phyloP scores from a whole-genome alignment of 2,888 invertebrate species.

The Mantis religiosa region DNA sequence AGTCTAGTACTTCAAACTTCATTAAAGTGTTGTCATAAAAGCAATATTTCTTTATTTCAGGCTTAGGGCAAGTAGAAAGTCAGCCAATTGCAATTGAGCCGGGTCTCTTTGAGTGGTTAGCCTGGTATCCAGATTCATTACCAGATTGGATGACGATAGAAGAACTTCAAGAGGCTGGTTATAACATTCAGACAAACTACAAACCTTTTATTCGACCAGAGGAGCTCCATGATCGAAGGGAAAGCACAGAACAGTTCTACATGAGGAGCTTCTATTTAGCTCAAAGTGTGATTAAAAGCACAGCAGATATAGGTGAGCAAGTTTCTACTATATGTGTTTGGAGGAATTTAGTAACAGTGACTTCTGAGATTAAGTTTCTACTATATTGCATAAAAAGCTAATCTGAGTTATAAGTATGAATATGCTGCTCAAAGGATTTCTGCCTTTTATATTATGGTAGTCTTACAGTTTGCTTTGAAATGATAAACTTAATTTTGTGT shows the following conservation, averaged over 20 bases:
- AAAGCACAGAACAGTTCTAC: conserved; percentile 66
- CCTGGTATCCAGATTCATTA: conserved; percentile 77
- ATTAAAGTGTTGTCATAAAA: no score
- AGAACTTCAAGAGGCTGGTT: conserved; percentile 69
- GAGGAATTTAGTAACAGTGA: no score
- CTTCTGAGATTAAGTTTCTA: no score
- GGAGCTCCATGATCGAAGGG: conserved; percentile 52
- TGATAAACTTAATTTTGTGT: no score
- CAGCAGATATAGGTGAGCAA: conserved; percentile 44
- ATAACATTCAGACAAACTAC: conserved; percentile 69
- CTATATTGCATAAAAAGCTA: not conserved
- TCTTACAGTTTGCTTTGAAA: not conserved
- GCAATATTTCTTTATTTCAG: not conserved
- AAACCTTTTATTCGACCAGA: conserved; percentile 54
- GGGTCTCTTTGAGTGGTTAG: conserved; percentile 89
- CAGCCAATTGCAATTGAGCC: conserved; percentile 73
- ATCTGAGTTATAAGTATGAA: not conserved
- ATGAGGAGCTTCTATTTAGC: conserved; percentile 57
- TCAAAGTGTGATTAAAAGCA: conserved; percentile 53
- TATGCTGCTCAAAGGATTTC: not conserved
- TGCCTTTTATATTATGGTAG: no score
- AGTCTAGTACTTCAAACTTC: no score
- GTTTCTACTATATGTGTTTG: not conserved
- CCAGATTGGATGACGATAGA: conserved; percentile 74
- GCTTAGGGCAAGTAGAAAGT: conserved; percentile 18